Conservation (phyloP, 2,888 invertebrate genomes). For the Micoletzkya japonica region DNA sequence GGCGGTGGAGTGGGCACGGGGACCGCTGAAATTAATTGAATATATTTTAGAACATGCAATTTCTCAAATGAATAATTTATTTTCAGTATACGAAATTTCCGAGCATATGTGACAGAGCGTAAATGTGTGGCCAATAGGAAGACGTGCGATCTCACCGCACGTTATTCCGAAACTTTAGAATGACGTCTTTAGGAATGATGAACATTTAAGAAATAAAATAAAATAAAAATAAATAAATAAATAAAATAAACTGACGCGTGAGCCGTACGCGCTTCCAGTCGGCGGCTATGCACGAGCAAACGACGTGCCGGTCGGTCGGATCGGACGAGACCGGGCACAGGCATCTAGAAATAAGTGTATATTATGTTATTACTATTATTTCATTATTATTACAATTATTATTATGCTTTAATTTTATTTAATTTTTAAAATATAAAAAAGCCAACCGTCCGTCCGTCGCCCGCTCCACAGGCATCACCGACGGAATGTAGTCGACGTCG, state of each 20-base stretch:
- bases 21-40: too few species aligned
- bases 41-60: too few species aligned
- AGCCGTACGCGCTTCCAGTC: constrained; percentile 57
- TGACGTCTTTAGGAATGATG: too few species aligned
- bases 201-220: too few species aligned
- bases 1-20: too few species aligned
- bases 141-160: too few species aligned
- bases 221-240: background rate
- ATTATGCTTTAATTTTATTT: background rate
- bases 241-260: background rate
- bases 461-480: constrained; percentile 59
- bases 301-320: constrained; percentile 33
- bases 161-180: too few species aligned
- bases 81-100: too few species aligned
- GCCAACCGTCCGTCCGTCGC: constrained; percentile 45
- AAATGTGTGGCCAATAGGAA: too few species aligned
- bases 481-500: constrained; percentile 55
- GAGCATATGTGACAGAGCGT: too few species aligned
- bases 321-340: constrained; percentile 46
- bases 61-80: too few species aligned
- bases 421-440: background rate
- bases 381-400: background rate
- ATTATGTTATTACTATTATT: background rate
- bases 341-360: constrained; percentile 40
- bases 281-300: constrained; percentile 61